Conservation (phyloP, 2,888 invertebrate genomes). For the Nomada goodeniana region DNA sequence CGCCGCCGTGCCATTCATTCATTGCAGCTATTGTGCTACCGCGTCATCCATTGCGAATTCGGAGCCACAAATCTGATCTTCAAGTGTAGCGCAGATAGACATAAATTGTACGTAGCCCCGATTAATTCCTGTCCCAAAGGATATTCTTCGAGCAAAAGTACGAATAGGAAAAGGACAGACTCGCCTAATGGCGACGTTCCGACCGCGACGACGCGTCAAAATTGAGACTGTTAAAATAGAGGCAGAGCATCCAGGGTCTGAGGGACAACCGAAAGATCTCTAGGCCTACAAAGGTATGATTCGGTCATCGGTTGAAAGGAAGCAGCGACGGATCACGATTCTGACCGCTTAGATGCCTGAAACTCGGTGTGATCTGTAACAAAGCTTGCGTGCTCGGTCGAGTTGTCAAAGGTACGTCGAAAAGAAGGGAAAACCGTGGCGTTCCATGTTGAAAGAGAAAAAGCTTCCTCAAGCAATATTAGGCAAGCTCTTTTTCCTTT, state of each 20-base stretch:
- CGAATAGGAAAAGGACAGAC: no score
- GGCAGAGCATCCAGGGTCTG: neutral
- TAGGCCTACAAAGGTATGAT: constrained; percentile 4
- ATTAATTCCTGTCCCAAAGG: no score
- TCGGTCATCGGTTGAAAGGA: neutral
- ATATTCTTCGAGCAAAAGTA: no score
- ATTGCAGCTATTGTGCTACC: no score
- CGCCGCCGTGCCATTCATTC: no score
- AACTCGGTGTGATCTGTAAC: neutral
- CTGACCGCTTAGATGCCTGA: constrained; percentile 5
- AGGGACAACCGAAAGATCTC: neutral
- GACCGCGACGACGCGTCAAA: neutral
- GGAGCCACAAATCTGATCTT: no score
- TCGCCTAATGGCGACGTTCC: no score
- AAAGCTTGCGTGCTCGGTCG: constrained; percentile 3
- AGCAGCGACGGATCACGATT: constrained; percentile 10
- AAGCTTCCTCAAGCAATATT: constrained; percentile 4
- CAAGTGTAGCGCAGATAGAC: no score
- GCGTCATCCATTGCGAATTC: no score
- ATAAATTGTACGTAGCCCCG: no score
- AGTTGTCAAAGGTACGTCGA: constrained; percentile 16
- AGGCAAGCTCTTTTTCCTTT: neutral
- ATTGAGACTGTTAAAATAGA: constrained; percentile 8
- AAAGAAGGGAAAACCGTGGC: constrained; percentile 1
- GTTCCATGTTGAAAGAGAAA: neutral